Evolutionary conservation across 2,113 vertebrate genomes (phyloP).

Genomic region (Andinoacara biseriatus): DNA sequence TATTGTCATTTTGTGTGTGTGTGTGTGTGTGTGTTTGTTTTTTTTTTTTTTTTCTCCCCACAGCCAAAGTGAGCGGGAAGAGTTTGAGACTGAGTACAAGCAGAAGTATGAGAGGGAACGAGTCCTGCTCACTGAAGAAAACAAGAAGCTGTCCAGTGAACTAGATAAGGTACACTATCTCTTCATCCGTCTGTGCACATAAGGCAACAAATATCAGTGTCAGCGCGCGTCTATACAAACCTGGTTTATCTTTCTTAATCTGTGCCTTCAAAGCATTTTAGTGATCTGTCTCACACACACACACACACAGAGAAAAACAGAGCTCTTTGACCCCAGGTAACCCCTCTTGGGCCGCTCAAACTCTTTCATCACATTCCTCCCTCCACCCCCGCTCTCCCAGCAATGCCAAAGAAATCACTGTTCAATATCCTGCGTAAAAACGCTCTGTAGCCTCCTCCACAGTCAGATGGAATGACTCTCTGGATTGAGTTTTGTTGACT

Average conservation of each 20-base stretch:
- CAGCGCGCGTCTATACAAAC: background rate
- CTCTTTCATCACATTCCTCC: conserved; percentile 61
- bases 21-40: conserved; percentile 19
- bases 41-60: no score
- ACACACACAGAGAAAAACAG: conserved; percentile 1
- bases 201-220: background rate
- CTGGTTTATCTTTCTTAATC: background rate
- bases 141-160: conserved; percentile 92
- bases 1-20: no score
- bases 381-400: conserved; percentile 37
- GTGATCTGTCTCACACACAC: background rate
- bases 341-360: conserved; percentile 15
- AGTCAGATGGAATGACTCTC: conserved; percentile 56
- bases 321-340: conserved; percentile 56
- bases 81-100: conserved; percentile 92
- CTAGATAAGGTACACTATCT: conserved; percentile 85
- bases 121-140: conserved; percentile 88
- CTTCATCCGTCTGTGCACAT: background rate
- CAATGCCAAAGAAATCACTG: conserved; percentile 69
- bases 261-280: background rate
- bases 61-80: conserved; percentile 95
- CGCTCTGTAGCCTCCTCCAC: conserved; percentile 46
- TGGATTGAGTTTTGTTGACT: conserved; percentile 70
- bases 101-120: conserved; percentile 95
- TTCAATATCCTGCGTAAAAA: conserved; percentile 64